These are phyloP conservation scores for Chionomys nivalis DNA, from an alignment of 2,113 vertebrate species.

Conservation along the genomic window DNA sequence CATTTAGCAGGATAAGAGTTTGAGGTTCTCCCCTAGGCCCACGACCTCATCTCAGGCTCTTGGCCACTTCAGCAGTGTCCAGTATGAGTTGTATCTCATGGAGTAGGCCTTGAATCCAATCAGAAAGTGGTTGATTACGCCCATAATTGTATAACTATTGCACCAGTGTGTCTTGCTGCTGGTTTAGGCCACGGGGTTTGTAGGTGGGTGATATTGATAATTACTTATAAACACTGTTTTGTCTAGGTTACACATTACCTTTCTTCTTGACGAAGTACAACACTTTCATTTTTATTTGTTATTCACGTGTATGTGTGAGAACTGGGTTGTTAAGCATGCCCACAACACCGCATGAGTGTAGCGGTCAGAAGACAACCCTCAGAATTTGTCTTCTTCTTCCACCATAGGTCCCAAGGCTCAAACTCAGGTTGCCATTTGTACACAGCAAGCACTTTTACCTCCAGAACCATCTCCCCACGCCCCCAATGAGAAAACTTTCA, in stretches of 20 bases:
- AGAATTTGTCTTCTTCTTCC: neutral
- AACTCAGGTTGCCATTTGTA: too few relatives aligned
- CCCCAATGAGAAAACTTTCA: neutral
- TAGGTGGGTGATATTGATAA: neutral
- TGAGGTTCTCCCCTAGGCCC: neutral
- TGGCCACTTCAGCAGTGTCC: neutral
- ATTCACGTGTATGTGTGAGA: too few relatives aligned
- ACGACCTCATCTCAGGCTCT: neutral
- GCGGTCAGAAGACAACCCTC: neutral
- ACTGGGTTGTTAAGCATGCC: neutral
- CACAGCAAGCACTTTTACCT: neutral
- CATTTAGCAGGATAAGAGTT: neutral
- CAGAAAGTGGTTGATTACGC: neutral
- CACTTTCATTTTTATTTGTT: neutral
- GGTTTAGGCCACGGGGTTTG: neutral
- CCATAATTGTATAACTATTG: neutral
- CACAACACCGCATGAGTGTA: neutral
- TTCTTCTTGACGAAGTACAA: neutral
- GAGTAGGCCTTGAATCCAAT: neutral
- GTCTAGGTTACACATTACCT: neutral
- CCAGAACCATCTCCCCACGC: neutral
- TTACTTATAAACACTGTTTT: neutral
- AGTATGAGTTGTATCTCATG: neutral
- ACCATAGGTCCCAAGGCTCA: too few relatives aligned
- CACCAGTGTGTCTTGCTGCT: accelerated